Base-by-base conservation (phyloP, 2,113 vertebrate species). In the Etheostoma cragini region DNA sequence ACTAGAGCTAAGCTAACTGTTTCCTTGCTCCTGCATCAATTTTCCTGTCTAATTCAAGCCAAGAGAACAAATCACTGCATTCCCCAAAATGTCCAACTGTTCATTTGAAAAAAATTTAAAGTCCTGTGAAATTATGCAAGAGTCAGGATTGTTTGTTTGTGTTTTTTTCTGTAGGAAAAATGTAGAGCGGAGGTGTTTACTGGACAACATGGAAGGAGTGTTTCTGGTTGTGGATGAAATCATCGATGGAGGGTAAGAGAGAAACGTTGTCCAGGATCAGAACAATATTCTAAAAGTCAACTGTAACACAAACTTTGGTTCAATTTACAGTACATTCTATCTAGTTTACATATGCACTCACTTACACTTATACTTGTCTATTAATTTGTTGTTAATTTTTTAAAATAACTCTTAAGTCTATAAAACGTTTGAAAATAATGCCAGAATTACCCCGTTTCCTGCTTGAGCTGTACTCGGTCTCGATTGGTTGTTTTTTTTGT, bases 211-310 rank as follows among this genome's bases (percentile, higher is more conserved):
- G 95, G 97, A 97, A 1, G 94, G 95, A 35, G 95, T 85, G 0
- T 96, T 96, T 83, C 90, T 97, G 4, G 93, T 96, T 46, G 96
- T 97, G 88, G 97, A 97, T 47, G 97, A 97, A 87, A 97, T 97
- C 53, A 95, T 97, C 22, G 97, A 97, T 70, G 94, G 95, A 76
- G 97, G 96, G 96, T 97, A 85, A 93, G 93, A 93, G 93, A 35
- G 8, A 52, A 52, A 70, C n/a, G 14, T 13, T 6, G 17, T 35
- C 17, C 19, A 38, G 21, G 21, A 22, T 54, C 6, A 21, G 6
- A 38, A 38, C 38, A 38, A 38, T 42, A 42, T 42, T 42, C 38
- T 42, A 42, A 42, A 30, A 24, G 21, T 19, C 8, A 33, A 61
- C 13, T 66, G 33, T 5, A 24, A 16, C 6, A 33, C 15, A 52